Percentiles rank a stretch among this genome's conserved stretches.
These are phyloP conservation scores for Crocallis elinguaria DNA, from an alignment of 2,888 invertebrate genomes.

Conservation along the genomic window DNA sequence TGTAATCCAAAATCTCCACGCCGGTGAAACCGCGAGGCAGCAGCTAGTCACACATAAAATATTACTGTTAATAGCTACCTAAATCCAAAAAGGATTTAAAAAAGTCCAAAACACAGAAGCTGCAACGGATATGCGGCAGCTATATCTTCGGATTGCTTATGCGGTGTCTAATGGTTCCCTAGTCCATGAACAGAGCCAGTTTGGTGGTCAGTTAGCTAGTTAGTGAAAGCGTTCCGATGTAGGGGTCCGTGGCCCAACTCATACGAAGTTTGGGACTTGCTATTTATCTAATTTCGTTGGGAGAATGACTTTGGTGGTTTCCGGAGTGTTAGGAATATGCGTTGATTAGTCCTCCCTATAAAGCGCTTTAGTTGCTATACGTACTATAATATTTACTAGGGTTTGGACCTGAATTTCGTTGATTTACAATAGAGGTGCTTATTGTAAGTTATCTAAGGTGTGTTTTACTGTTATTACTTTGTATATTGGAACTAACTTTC, in stretches of 20 bases:
- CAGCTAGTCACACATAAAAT: no score
- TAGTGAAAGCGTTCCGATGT: constrained; percentile 26
- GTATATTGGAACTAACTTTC: no score
- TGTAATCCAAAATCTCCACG: no score
- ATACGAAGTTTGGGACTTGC: constrained; percentile 40
- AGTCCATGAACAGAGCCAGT: constrained; percentile 26
- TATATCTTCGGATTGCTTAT: no score
- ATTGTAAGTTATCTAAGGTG: no score
- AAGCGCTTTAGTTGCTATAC: neutral
- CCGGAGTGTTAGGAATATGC: neutral
- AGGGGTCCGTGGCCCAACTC: constrained; percentile 35
- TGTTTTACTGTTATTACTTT: no score
- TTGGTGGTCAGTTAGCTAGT: constrained; percentile 41
- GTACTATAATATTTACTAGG: constrained; percentile 6
- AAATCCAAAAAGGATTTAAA: no score
- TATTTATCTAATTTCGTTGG: constrained; percentile 43
- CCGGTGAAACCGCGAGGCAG: no score
- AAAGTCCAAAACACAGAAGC: no score
- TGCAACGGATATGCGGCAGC: no score
- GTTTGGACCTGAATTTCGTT: neutral
- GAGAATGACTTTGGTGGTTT: constrained; percentile 32
- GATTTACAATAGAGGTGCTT: neutral
- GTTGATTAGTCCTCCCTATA: constrained; percentile 9
- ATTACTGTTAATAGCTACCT: no score
- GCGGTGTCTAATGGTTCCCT: neutral